Evolutionary conservation across 1,140 invertebrate species (phyloP).

Genomic region (Batillaria attramentaria): DNA sequence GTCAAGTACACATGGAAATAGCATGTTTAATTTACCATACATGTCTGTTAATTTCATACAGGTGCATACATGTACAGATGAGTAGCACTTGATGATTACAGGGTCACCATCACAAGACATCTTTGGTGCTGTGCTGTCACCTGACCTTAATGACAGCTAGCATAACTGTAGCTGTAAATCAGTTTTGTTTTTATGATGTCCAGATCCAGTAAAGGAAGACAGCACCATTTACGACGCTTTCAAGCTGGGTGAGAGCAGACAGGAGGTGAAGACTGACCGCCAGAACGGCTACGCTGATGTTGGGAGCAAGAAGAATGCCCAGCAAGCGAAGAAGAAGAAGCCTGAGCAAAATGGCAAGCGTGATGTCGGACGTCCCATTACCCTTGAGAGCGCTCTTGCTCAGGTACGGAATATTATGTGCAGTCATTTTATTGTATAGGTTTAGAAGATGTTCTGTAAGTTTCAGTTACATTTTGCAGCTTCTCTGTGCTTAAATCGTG

Average conservation of each 20-base stretch:
- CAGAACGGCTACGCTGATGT: conserved; percentile 40
- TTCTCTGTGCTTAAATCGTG: no score
- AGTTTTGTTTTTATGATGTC: conserved; percentile 32
- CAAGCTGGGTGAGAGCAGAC: conserved; percentile 54
- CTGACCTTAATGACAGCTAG: background rate
- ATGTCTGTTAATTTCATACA: background rate
- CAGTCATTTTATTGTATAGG: no score
- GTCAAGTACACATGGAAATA: no score
- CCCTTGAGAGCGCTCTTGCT: conserved; percentile 55
- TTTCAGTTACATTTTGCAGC: no score
- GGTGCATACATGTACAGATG: background rate
- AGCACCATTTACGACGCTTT: conserved; percentile 70
- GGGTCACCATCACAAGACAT: background rate
- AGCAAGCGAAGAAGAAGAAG: conserved; percentile 56
- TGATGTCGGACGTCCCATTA: no score
- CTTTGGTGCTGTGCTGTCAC: background rate
- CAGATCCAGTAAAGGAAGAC: conserved; percentile 69
- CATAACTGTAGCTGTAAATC: background rate
- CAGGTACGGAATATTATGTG: no score
- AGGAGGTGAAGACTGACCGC: conserved; percentile 37
- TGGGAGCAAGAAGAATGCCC: conserved; percentile 44
- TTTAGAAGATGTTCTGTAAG: no score
- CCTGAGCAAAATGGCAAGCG: conserved; percentile 50
- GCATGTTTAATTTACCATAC: background rate
- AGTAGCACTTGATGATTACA: background rate